Evolutionary conservation across 2,113 vertebrate genomes (phyloP).

Genomic region (Anguilla rostrata): DNA sequence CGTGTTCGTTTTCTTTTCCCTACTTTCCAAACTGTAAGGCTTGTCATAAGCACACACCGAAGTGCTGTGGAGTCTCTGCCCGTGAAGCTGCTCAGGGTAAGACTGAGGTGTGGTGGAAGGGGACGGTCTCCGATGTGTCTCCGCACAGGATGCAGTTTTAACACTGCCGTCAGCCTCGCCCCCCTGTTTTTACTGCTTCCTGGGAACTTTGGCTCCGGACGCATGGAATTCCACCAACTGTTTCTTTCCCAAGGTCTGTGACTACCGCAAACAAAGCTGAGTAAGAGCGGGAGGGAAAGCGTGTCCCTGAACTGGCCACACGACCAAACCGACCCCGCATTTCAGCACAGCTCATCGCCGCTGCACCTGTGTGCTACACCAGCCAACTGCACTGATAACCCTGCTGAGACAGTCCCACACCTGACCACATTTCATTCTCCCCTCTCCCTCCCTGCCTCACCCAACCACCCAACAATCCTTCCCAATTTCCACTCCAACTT

Average conservation of each 20-base stretch:
- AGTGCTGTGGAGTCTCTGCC: neutral
- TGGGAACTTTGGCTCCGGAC: slow-evolving; percentile 18
- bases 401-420: neutral
- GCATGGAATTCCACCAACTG: neutral
- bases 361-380: neutral
- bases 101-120: neutral
- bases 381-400: neutral
- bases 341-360: neutral
- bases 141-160: neutral
- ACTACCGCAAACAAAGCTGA: slow-evolving; percentile 2
- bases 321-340: neutral
- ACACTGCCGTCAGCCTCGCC: neutral
- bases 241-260: slow-evolving; percentile 28
- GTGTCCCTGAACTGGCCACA: neutral
- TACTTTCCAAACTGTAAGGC: neutral
- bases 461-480: neutral
- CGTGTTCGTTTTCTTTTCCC: no score
- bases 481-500: neutral
- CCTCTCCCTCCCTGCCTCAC: no score
- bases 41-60: neutral
- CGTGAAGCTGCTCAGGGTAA: neutral
- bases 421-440: neutral
- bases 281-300: neutral
- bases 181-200: slow-evolving; percentile 17
- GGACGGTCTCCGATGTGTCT: neutral